Conservation (phyloP, 1,140 invertebrate species). For the Gerris buenoi region DNA sequence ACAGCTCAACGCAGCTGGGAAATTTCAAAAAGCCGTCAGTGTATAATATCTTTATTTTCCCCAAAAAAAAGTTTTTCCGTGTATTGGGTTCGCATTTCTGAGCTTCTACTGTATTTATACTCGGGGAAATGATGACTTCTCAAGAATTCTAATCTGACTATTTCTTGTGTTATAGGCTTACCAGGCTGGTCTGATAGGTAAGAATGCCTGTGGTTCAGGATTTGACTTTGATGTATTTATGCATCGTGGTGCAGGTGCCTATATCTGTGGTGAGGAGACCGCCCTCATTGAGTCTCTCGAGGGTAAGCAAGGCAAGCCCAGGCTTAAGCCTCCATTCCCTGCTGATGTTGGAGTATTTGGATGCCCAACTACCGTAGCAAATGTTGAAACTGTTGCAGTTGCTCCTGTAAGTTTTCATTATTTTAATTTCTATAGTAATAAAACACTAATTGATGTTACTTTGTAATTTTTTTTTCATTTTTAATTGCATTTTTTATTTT, state of each 20-base stretch:
- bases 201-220: conserved; percentile 91
- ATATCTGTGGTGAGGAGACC: conserved; percentile 99
- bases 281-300: conserved; percentile 97
- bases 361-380: conserved; percentile 93
- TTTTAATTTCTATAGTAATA: no score
- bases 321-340: conserved; percentile 97
- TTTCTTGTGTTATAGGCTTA: conserved; percentile 50
- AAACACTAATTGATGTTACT: no score
- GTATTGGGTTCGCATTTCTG: neutral
- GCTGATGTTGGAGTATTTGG: conserved; percentile 97
- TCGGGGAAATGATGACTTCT: no score
- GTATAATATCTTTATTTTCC: no score
- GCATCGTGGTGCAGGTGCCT: conserved; percentile 94
- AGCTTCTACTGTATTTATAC: no score
- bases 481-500: neutral
- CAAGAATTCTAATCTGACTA: neutral
- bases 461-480: no score
- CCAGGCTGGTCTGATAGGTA: conserved; percentile 87
- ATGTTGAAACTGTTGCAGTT: conserved; percentile 98
- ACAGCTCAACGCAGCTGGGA: no score
- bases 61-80: no score
- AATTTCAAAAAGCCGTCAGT: no score
- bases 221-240: conserved; percentile 98
- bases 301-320: conserved; percentile 96
- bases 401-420: conserved; percentile 64